These are phyloP conservation scores for Dioctria rufipes DNA, from an alignment of 2,888 invertebrate genomes.

Conservation along the genomic window DNA sequence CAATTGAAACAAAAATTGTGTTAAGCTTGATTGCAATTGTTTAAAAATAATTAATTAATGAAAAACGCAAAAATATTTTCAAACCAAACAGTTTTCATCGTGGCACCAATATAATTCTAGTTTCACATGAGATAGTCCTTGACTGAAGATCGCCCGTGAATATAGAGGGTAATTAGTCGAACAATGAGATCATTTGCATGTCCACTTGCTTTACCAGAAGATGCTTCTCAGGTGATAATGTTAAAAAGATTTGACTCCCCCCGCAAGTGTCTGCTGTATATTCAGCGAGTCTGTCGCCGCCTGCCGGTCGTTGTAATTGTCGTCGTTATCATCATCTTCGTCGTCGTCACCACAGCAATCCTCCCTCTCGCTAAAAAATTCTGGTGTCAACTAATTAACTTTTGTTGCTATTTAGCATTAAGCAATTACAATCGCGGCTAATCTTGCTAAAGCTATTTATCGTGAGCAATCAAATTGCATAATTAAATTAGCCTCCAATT, in stretches of 20 bases:
- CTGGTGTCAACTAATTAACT: conserved; percentile 49
- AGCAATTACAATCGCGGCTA: conserved; percentile 39
- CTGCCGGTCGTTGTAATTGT: not conserved
- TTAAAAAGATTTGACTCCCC: not conserved
- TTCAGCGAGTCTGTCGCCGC: not conserved
- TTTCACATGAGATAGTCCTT: not conserved
- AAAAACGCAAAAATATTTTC: no score
- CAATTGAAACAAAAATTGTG: no score
- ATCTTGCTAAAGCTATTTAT: conserved; percentile 18
- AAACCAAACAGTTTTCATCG: no score
- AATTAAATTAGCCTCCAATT: conserved; percentile 48
- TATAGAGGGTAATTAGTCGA: conserved; percentile 7
- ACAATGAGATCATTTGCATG: conserved; percentile 49
- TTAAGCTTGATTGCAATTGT: no score
- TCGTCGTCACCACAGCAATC: no score
- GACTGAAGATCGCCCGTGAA: not conserved
- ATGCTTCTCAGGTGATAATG: conserved; percentile 47
- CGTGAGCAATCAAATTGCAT: conserved; percentile 42
- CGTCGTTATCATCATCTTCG: not conserved
- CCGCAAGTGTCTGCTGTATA: not conserved
- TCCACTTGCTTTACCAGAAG: conserved; percentile 1
- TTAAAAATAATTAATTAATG: no score
- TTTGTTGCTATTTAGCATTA: conserved; percentile 32
- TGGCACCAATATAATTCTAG: no score
- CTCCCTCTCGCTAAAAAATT: not conserved